These are phyloP conservation scores for Gryllus bimaculatus DNA, from an alignment of 1,140 invertebrate species.

Conservation along the genomic window DNA sequence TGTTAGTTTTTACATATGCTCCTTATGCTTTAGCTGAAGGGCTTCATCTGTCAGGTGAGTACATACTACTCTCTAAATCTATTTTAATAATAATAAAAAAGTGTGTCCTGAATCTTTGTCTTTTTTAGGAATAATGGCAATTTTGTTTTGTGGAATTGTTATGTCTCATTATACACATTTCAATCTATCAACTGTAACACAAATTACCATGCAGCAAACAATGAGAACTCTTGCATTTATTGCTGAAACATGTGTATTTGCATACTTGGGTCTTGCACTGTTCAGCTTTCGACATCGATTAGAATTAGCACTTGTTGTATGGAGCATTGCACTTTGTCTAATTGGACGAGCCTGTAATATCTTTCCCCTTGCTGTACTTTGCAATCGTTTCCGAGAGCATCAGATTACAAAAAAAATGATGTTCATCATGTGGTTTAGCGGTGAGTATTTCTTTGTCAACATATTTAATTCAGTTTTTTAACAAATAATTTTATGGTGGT, in stretches of 20 bases:
- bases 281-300: constrained; percentile 48
- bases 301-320: constrained; percentile 60
- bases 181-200: constrained; percentile 94
- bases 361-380: constrained; percentile 85
- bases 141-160: constrained; percentile 96
- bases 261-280: constrained; percentile 94
- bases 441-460: background rate
- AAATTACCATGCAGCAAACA: constrained; percentile 98
- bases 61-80: background rate
- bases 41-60: constrained; percentile 81
- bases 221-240: constrained; percentile 96
- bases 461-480: too few relatives aligned
- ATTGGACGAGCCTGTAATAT: constrained; percentile 93
- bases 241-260: constrained; percentile 97
- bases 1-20: constrained; percentile 96
- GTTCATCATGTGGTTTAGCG: constrained; percentile 97
- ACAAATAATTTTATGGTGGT: background rate
- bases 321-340: constrained; percentile 87
- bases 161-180: constrained; percentile 99
- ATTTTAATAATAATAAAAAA: background rate
- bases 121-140: constrained; percentile 92
- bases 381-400: constrained; percentile 94
- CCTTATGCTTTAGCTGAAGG: constrained; percentile 97
- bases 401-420: constrained; percentile 97
- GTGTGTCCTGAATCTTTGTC: constrained; percentile 14